These are phyloP conservation scores for Syngnathus typhle DNA, from an alignment of 2,113 vertebrate genomes.

Conservation along the genomic window DNA sequence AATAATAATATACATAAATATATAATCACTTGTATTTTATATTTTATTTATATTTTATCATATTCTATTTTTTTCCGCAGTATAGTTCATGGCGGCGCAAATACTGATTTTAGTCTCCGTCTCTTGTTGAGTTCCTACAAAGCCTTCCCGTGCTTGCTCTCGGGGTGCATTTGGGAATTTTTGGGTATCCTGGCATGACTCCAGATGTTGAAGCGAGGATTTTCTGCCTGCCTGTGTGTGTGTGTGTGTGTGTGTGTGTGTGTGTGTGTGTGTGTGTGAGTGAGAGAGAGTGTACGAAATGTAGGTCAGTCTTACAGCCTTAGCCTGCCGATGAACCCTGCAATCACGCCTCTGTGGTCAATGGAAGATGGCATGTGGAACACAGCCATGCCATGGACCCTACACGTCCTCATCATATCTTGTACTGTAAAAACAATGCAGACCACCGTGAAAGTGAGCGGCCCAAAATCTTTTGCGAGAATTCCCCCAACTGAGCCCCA, in stretches of 20 bases:
- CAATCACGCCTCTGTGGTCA: conserved; percentile 37
- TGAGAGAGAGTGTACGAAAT: conserved; percentile 34
- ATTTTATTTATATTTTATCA: no score
- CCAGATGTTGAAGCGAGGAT: conserved; percentile 11
- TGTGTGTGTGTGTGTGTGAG: conserved; percentile 13
- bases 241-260: conserved; percentile 13
- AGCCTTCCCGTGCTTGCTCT: background rate
- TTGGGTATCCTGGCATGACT: background rate
- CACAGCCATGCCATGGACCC: background rate
- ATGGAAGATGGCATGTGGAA: conserved; percentile 33
- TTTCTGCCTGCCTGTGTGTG: conserved; percentile 12
- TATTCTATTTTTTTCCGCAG: no score
- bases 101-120: background rate
- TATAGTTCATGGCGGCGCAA: no score
- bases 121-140: background rate
- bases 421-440: background rate
- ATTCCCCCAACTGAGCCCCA: no score
- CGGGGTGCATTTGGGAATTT: background rate
- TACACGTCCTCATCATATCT: background rate
- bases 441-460: background rate
- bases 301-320: conserved; percentile 66
- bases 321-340: conserved; percentile 53
- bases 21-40: no score
- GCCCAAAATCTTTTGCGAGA: no score
- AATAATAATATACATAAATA: no score